These are phyloP conservation scores for Zaprionus inermis DNA, from an alignment of 1,140 invertebrate species.

Conservation along the genomic window DNA sequence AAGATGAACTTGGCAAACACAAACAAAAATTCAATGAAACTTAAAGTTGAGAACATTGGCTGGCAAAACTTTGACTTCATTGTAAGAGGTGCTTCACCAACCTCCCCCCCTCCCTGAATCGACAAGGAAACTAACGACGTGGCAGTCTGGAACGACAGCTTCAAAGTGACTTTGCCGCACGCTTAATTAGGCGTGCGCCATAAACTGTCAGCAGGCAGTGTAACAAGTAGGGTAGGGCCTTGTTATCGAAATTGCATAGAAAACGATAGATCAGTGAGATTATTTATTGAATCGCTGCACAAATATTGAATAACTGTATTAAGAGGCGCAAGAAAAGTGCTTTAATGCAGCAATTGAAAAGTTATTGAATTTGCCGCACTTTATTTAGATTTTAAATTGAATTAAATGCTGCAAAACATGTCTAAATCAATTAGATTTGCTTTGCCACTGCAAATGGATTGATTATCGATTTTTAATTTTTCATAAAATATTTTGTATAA, in stretches of 20 bases:
- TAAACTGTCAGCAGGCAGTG: constrained; percentile 16
- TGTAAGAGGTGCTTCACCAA: background rate
- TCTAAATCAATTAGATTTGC: background rate
- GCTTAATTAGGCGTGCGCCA: constrained; percentile 41
- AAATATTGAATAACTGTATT: background rate
- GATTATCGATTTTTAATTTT: background rate
- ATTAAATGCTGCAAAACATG: background rate
- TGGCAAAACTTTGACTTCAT: constrained; percentile 13
- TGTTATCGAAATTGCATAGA: background rate
- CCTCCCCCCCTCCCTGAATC: no score
- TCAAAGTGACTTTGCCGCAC: constrained; percentile 11
- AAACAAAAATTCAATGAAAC: constrained; percentile 30
- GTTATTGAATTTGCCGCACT: background rate
- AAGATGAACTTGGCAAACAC: constrained; percentile 1
- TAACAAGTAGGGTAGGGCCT: background rate
- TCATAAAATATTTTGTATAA: background rate
- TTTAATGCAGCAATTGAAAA: background rate
- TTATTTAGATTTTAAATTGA: background rate
- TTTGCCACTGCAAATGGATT: background rate
- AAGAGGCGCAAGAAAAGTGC: no score
- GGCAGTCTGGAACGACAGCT: background rate
- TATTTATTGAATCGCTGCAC: background rate
- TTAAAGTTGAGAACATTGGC: constrained; percentile 1
- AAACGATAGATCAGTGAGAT: background rate
- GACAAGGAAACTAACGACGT: constrained; percentile 5